phyloP scores from a whole-genome alignment of 1,140 invertebrate species.

The Sycophila sp. region DNA sequence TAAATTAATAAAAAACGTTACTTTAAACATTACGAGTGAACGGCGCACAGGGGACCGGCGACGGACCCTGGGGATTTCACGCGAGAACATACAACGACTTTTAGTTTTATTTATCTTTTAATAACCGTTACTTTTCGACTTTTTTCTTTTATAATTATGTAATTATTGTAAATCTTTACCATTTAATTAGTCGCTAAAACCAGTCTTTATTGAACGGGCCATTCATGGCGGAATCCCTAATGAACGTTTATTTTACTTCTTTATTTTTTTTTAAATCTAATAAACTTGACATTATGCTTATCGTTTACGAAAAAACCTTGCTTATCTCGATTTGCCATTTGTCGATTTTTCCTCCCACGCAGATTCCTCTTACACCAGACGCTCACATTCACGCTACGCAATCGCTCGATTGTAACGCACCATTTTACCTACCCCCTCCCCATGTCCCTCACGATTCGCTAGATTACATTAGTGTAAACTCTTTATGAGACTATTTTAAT shows the following conservation, averaged over 20 bases:
- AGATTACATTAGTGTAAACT: not conserved
- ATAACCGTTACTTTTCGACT: too few species aligned
- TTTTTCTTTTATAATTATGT: constrained; percentile 55
- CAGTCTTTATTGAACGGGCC: constrained; percentile 62
- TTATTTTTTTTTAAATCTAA: constrained; percentile 35
- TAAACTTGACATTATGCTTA: constrained; percentile 36
- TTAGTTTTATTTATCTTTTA: too few species aligned
- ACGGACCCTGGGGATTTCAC: too few species aligned
- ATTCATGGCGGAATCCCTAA: constrained; percentile 38
- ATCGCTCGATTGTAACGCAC: too few species aligned
- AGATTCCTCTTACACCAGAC: not conserved
- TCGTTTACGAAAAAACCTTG: constrained; percentile 33
- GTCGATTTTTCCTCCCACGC: not conserved
- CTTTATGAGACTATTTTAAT: constrained; percentile 19
- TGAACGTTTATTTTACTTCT: too few species aligned
- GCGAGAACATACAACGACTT: too few species aligned
- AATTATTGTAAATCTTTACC: too few species aligned
- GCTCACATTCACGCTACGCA: too few species aligned
- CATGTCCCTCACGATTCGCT: too few species aligned
- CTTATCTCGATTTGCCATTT: constrained; percentile 14
- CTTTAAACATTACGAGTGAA: constrained; percentile 14
- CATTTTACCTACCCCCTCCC: too few species aligned
- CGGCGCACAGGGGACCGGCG: constrained; percentile 14
- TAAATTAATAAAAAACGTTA: constrained; percentile 31
- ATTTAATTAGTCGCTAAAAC: constrained; percentile 60